phyloP scores from a whole-genome alignment of 2,888 invertebrate species.

The Drosophila macrothrix region DNA sequence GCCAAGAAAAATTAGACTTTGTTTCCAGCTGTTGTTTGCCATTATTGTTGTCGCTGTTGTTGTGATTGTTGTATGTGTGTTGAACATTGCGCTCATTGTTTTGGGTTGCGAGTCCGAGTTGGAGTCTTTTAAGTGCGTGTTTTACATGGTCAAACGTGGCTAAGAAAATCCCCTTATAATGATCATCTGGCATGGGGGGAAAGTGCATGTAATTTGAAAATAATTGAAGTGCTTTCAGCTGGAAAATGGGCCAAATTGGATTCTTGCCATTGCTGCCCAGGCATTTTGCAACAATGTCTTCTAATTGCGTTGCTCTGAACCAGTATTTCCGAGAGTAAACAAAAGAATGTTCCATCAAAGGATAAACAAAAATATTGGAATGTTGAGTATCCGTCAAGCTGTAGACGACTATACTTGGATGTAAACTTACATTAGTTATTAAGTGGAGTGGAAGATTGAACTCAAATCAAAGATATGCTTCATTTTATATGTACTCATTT shows the following conservation, averaged over 20 bases:
- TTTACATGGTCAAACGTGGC: constrained; percentile 45
- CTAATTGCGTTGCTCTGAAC: constrained; percentile 1
- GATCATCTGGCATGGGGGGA: constrained; percentile 26
- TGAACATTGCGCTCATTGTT: constrained; percentile 57
- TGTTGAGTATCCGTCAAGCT: not conserved
- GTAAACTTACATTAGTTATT: not conserved
- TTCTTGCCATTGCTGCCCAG: not conserved
- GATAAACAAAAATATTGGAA: not conserved
- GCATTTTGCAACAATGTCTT: constrained; percentile 5
- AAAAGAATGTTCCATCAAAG: not conserved
- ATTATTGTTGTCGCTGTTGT: constrained; percentile 7
- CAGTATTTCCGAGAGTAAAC: constrained; percentile 1
- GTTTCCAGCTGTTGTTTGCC: constrained; percentile 15
- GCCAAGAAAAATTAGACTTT: constrained; percentile 43
- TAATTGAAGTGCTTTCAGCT: constrained; percentile 46
- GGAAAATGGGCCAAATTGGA: constrained; percentile 26
- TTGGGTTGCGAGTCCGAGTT: constrained; percentile 10
- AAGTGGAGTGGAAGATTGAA: not conserved
- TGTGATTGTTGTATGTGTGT: constrained; percentile 15
- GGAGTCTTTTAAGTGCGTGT: constrained; percentile 38
- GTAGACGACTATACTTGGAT: not conserved
- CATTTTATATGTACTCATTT: not conserved
- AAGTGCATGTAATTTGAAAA: constrained; percentile 58
- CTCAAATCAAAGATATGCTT: not conserved
- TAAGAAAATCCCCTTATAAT: constrained; percentile 42